phyloP scores from a whole-genome alignment of 2,888 invertebrate genomes.

The Diplolepis rosae region DNA sequence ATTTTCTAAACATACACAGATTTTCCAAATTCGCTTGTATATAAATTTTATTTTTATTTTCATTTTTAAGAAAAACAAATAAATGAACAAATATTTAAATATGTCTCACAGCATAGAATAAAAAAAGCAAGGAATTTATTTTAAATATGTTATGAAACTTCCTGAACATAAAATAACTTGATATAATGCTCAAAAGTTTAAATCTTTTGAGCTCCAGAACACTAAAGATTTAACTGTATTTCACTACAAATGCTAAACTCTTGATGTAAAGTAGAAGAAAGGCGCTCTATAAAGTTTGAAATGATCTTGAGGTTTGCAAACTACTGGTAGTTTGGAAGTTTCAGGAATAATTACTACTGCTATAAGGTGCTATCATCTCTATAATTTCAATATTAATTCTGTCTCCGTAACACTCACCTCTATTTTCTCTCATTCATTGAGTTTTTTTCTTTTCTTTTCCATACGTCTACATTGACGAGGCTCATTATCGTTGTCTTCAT shows the following conservation, averaged over 20 bases:
- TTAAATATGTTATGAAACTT: too few relatives aligned
- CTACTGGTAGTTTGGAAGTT: neutral
- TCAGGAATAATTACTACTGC: neutral
- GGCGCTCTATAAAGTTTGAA: neutral
- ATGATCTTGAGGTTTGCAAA: neutral
- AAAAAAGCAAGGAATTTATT: too few relatives aligned
- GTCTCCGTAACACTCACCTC: neutral
- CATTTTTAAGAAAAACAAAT: too few relatives aligned
- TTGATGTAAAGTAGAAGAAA: neutral
- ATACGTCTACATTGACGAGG: conserved; percentile 29
- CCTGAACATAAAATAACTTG: too few relatives aligned
- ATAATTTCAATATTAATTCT: neutral
- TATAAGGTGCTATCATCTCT: conserved; percentile 1
- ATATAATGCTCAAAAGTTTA: too few relatives aligned
- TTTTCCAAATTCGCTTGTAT: too few relatives aligned
- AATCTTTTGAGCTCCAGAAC: neutral
- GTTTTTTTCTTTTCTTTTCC: conserved; percentile 6
- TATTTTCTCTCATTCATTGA: conserved; percentile 18
- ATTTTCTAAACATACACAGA: too few relatives aligned
- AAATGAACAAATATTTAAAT: too few relatives aligned
- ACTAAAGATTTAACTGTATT: neutral
- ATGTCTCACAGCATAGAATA: too few relatives aligned
- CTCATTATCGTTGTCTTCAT: conserved; percentile 45
- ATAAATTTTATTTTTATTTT: too few relatives aligned
- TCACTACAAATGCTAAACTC: neutral